A percentile compares a stretch with the other conserved stretches of the same genome.
These are phyloP conservation scores for Morone saxatilis DNA, from an alignment of 2,113 vertebrate genomes.

Conservation along the genomic window DNA sequence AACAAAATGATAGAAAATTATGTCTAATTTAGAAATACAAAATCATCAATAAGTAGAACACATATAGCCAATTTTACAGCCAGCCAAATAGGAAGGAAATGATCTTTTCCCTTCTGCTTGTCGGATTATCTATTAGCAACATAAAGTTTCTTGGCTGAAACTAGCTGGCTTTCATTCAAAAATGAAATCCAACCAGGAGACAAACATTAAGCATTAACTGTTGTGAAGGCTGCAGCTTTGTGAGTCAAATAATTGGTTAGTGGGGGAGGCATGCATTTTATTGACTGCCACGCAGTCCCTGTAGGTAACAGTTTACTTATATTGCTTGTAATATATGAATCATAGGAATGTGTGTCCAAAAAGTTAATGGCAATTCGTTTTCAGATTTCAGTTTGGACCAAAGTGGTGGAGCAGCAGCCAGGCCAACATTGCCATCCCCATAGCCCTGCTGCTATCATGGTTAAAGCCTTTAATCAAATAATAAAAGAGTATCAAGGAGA, in stretches of 20 bases:
- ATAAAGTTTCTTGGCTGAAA: background rate
- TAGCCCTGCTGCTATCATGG: too few relatives aligned
- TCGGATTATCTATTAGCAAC: slow-evolving; percentile 2
- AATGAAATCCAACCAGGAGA: slow-evolving; percentile 22
- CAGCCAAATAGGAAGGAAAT: background rate
- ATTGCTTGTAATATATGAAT: background rate
- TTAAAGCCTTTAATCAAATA: background rate
- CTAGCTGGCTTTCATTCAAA: background rate
- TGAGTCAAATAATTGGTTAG: background rate
- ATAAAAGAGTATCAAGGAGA: background rate
- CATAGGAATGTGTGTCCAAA: background rate
- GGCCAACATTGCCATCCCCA: too few relatives aligned
- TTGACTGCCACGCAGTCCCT: background rate
- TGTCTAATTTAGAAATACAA: background rate
- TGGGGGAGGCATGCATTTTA: background rate
- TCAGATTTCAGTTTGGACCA: too few relatives aligned
- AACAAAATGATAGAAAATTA: background rate
- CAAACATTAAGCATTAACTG: slow-evolving; percentile 5
- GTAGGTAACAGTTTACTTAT: background rate
- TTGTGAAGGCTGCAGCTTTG: background rate
- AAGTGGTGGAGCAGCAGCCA: too few relatives aligned
- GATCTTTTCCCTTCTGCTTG: slow-evolving; percentile 3
- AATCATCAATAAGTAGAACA: background rate
- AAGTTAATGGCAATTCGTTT: too few relatives aligned
- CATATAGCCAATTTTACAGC: background rate